Conservation (phyloP, 2,113 vertebrate genomes). For the Hassar affinis region DNA sequence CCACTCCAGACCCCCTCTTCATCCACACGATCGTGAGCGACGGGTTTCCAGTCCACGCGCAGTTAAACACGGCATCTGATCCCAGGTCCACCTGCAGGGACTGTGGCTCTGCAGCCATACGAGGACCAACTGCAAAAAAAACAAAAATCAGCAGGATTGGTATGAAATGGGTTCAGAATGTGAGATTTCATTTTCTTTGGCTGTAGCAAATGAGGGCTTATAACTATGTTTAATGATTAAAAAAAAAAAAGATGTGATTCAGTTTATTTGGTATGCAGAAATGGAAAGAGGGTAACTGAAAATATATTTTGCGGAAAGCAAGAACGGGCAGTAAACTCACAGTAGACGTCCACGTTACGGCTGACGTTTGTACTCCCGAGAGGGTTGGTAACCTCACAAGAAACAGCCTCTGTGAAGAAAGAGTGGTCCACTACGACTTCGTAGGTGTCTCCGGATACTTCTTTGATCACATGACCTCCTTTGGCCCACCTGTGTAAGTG, state of each 20-base stretch:
- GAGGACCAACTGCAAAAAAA: constrained; percentile 83
- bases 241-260: neutral
- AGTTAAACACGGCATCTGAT: constrained; percentile 91
- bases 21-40: constrained; percentile 98
- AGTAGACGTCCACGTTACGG: constrained; percentile 94
- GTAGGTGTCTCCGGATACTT: constrained; percentile 87
- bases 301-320: neutral
- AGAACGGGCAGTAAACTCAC: constrained; percentile 72
- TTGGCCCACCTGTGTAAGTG: constrained; percentile 87
- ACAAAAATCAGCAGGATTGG: neutral
- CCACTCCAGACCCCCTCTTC: constrained; percentile 97
- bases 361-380: constrained; percentile 97
- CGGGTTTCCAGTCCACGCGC: constrained; percentile 94
- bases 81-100: constrained; percentile 93
- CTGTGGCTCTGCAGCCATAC: constrained; percentile 91
- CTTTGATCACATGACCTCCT: constrained; percentile 88
- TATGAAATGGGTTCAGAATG: neutral
- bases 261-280: neutral
- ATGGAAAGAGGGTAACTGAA: neutral
- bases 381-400: constrained; percentile 94
- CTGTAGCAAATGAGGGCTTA: neutral
- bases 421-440: constrained; percentile 93
- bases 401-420: constrained; percentile 92
- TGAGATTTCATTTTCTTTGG: neutral
- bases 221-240: constrained; percentile 22